Base-by-base conservation (phyloP, 1,140 invertebrate genomes). In the Ephestia elutella region DNA sequence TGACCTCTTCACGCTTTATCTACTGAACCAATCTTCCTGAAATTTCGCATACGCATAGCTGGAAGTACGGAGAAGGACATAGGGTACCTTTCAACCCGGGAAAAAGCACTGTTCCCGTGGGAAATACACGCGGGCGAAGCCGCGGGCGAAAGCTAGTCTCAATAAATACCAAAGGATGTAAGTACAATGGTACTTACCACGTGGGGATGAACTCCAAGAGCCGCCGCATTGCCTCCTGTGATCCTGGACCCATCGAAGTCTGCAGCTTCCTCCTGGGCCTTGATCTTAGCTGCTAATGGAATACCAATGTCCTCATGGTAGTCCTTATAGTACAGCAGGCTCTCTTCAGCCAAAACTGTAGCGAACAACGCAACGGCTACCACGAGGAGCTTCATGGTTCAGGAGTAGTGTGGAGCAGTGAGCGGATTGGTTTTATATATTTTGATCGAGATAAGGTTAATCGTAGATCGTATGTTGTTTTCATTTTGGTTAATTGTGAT, bases 231-330 rank as follows among this genome's bases (percentile, higher is more conserved):
- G 0, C 68, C 68, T 10, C 68, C 68, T 19, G 65, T 60, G 20
- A 70, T 70, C 56, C 68, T 70, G 13, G 54, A 28, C 8, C 68
- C 68, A 57, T 70, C 68, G 44, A 70, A 70, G 21, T 70, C 68
- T 9, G n/a, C 28, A 0, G 68, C 62, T 0, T 60, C 55, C 18
- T 70, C 68, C 2, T 20, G 20, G 5, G 19, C 21, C 50, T 53
- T 53, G 50, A 53, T 53, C 11, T 20, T 25, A n/a, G 50, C 50
- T n/a, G 50, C 50, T n/a, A 53, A 13, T 5, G 50, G 11, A n/a
- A 53, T 25, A 18, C 50, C 50, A 5, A 53, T 17, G 50, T 53
- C 21, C 19, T 53, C 50, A 18, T 53, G 50, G 50, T 53, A 53
- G 20, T 53, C 50, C 19, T 25, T 20, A 13, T 53, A 53, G 50